A percentile compares a stretch with the other conserved stretches of the same genome.
phyloP scores from a whole-genome alignment of 2,113 vertebrate genomes.

The Odocoileus virginianus region DNA sequence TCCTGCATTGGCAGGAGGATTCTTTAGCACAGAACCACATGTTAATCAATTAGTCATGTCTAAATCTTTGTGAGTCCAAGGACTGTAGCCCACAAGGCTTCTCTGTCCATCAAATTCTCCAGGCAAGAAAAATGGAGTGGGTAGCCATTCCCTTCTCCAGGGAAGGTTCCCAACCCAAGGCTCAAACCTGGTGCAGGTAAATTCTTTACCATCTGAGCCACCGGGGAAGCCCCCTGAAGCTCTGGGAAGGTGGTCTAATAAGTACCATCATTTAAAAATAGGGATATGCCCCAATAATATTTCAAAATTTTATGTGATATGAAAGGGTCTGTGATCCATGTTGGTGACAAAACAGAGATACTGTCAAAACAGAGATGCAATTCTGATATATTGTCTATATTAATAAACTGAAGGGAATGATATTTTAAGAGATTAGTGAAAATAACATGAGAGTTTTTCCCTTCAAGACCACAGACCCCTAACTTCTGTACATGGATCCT shows the following conservation, averaged over 20 bases:
- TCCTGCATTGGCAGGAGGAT: not conserved
- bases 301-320: not conserved
- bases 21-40: not conserved
- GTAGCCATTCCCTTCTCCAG: not conserved
- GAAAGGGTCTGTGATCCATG: not conserved
- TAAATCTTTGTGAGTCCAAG: not conserved
- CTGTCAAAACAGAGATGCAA: not conserved
- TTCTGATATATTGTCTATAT: not conserved
- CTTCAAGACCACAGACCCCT: not conserved
- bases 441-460: not conserved
- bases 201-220: not conserved
- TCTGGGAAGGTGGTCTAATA: not conserved
- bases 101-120: not conserved
- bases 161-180: not conserved
- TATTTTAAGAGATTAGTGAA: not conserved
- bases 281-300: not conserved
- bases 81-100: not conserved
- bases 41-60: not conserved
- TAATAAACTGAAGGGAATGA: not conserved
- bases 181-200: not conserved
- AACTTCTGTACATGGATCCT: not conserved
- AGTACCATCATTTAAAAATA: not conserved
- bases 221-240: not conserved
- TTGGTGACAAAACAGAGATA: not conserved
- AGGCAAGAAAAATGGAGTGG: not conserved